Evolutionary conservation across 2,888 invertebrate genomes (phyloP).

Genomic region (Drosophila antonietae): DNA sequence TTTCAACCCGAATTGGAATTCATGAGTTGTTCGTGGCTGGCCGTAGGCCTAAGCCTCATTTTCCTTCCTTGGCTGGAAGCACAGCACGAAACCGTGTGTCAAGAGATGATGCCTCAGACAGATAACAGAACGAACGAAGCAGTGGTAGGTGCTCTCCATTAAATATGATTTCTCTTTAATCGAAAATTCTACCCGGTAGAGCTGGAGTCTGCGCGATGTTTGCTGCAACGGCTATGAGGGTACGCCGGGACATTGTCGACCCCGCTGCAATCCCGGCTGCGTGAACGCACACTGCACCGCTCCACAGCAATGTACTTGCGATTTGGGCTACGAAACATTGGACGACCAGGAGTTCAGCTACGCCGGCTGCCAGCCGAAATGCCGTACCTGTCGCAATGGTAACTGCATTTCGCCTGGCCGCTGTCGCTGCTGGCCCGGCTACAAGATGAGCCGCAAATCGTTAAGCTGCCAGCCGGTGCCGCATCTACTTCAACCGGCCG

Average conservation of each 20-base stretch:
- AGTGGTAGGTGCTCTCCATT: background rate
- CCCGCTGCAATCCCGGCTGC: constrained; percentile 19
- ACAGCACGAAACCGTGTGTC: background rate
- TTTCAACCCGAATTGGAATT: background rate
- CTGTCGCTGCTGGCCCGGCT: constrained; percentile 31
- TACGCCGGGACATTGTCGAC: background rate
- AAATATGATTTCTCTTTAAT: too few species aligned
- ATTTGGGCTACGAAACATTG: constrained; percentile 11
- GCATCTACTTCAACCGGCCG: constrained; percentile 5
- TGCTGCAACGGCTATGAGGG: constrained; percentile 28
- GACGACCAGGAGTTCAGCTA: background rate
- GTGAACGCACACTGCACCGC: constrained; percentile 18
- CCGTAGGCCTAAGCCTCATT: background rate
- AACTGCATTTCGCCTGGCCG: constrained; percentile 24
- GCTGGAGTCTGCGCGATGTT: constrained; percentile 3
- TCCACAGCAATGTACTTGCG: constrained; percentile 27
- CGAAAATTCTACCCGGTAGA: background rate
- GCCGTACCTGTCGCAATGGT: constrained; percentile 21
- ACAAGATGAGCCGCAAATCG: background rate
- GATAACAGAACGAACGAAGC: background rate
- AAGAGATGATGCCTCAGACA: background rate
- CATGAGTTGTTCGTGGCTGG: constrained; percentile 21
- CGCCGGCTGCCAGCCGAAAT: constrained; percentile 27
- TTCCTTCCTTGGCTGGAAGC: background rate
- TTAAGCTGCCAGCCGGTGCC: constrained; percentile 13